These are phyloP conservation scores for Drosophila limbata DNA, from an alignment of 2,888 invertebrate genomes.

Conservation along the genomic window DNA sequence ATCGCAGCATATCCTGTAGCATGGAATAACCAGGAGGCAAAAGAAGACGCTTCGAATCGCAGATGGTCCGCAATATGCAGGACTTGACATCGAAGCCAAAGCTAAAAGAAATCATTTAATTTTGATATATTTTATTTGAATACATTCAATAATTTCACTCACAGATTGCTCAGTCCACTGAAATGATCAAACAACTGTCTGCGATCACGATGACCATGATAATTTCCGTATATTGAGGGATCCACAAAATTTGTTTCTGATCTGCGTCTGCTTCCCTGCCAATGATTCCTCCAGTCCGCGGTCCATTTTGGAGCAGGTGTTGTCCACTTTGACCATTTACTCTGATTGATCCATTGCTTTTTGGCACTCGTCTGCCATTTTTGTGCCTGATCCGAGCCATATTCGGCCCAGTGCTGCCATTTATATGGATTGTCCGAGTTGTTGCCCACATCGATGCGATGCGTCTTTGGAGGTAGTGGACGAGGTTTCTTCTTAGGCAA, in stretches of 20 bases:
- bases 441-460: slow-evolving; percentile 63
- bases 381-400: slow-evolving; percentile 37
- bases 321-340: slow-evolving; percentile 68
- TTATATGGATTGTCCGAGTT: slow-evolving; percentile 57
- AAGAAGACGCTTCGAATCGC: slow-evolving; percentile 88
- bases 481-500: slow-evolving; percentile 47
- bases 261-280: neutral
- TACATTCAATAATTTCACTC: slow-evolving; percentile 15
- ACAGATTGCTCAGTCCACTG: slow-evolving; percentile 75
- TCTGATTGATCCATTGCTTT: slow-evolving; percentile 1
- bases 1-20: slow-evolving; percentile 88
- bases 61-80: slow-evolving; percentile 89
- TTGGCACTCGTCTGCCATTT: slow-evolving; percentile 41
- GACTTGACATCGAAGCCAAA: slow-evolving; percentile 80
- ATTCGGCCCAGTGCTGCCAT: slow-evolving; percentile 71
- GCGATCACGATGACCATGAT: slow-evolving; percentile 80
- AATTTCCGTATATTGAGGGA: slow-evolving; percentile 42
- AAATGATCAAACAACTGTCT: slow-evolving; percentile 79
- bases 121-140: neutral
- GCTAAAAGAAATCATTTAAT: slow-evolving; percentile 36
- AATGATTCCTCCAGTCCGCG: slow-evolving; percentile 31
- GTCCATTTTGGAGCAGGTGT: slow-evolving; percentile 62
- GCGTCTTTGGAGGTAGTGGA: slow-evolving; percentile 48
- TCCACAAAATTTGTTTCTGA: neutral
- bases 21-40: slow-evolving; percentile 88